Evolutionary conservation across 2,888 invertebrate species (phyloP), one percentile per base, ranked within the genome.

Genomic region (Acleris holmiana): DNA sequence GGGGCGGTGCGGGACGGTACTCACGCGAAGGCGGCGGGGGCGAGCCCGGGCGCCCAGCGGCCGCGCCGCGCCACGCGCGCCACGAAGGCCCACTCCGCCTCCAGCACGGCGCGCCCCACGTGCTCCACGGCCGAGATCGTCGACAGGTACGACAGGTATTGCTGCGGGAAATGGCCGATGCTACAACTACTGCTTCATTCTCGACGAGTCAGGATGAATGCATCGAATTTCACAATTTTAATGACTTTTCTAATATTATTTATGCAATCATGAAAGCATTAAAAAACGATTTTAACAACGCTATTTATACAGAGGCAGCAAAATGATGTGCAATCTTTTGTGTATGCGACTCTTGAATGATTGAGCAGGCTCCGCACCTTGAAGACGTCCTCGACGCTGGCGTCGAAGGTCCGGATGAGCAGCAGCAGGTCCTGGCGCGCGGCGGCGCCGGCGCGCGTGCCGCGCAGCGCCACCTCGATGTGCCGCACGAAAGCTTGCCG

Each of bases 21-120:
- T 83, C 74, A 96, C 95, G 96, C 96, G 88, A 98, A 98, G 68
- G 95, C 95, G 54, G 94, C 93, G 0, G 96, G 96, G 50, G 97
- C 96, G 59, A 96, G 90, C 23, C 94, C 93, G 72, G 95, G 95
- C 71, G 97, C 97, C 61, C 95, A 95, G 10, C 94, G 93, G 71
- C 97, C 95, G 85, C 96, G 94, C n/a, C 95, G 94, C 71, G 96
- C 96, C 59, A 97, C 95, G 1, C 95, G 91, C 76, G 96, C 96
- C 0, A 96, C 96, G 88, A 98, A 98, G 70, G 94, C 93, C 98
- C 98, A 98, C 84, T 98, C 98, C 66, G 96, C 96, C 82, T 97
- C 97, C 67, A 98, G 93, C 19, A 95, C 93, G 73, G 95, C 94
- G 81, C 98, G 97, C 68, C 96, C 94, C 77, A 95, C 91, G 68